A percentile compares a stretch with the other conserved stretches of the same genome.
Evolutionary conservation across 2,797 vertebrate genomes (phyloP).

Genomic region (Xerus rutilus): DNA sequence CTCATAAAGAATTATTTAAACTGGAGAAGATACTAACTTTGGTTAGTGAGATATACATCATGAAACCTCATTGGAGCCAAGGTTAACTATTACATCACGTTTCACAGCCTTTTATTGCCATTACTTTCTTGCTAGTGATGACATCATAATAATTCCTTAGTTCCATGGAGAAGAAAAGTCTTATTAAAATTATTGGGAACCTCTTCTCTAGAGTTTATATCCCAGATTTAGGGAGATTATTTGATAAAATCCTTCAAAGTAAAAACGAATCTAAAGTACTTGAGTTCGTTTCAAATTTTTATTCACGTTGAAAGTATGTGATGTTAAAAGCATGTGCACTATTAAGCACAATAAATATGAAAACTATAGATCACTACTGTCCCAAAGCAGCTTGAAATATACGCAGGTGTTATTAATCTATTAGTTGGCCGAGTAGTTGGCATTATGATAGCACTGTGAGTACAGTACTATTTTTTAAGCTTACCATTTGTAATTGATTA

Average conservation of each 20-base stretch:
- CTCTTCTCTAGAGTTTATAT: constrained; percentile 6
- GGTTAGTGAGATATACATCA: background rate
- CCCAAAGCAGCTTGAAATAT: background rate
- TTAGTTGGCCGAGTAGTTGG: constrained; percentile 25
- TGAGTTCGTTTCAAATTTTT: constrained; percentile 4
- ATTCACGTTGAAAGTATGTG: background rate
- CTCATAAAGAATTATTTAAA: background rate
- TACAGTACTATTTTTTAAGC: constrained; percentile 52
- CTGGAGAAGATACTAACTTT: background rate
- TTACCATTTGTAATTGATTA: constrained; percentile 68
- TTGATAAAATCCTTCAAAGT: constrained; percentile 42
- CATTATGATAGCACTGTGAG: constrained; percentile 33
- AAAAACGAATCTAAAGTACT: background rate
- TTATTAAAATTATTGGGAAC: background rate
- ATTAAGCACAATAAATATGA: background rate
- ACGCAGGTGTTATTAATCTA: constrained; percentile 35
- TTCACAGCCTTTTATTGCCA: background rate
- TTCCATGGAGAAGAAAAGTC: background rate
- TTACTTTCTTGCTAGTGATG: background rate
- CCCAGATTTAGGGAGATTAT: background rate
- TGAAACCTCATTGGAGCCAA: background rate
- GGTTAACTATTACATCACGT: background rate
- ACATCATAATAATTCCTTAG: background rate
- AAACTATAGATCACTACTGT: background rate
- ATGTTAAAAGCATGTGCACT: background rate